These are phyloP conservation scores for Menidia menidia DNA, from an alignment of 2,797 vertebrate species.

Conservation along the genomic window DNA sequence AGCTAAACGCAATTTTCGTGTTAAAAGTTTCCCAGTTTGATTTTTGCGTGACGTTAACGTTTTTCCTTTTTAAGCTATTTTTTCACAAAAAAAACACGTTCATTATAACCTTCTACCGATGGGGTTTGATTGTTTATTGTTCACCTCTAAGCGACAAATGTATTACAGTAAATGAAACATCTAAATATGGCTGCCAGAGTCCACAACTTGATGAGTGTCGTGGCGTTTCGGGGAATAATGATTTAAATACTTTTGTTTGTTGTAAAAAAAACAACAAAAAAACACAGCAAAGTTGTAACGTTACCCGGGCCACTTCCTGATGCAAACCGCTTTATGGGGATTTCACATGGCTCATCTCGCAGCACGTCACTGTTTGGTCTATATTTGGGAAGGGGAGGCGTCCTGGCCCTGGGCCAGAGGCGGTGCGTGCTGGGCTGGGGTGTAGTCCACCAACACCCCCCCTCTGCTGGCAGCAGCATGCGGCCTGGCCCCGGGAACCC, in stretches of 20 bases:
- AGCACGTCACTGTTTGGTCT: conserved; percentile 79
- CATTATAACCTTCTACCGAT: too few species aligned
- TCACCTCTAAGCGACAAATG: too few species aligned
- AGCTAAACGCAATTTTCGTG: neutral
- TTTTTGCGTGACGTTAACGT: neutral
- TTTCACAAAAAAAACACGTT: too few species aligned
- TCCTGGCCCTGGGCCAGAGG: conserved; percentile 64
- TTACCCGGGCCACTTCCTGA: conserved; percentile 67
- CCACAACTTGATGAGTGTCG: neutral
- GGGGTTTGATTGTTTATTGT: too few species aligned
- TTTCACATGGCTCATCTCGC: conserved; percentile 80
- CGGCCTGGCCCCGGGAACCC: conserved; percentile 43
- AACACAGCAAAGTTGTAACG: conserved; percentile 38
- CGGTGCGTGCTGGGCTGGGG: conserved; percentile 66
- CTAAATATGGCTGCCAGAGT: too few species aligned
- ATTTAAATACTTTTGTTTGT: neutral
- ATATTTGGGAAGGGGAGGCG: conserved; percentile 84
- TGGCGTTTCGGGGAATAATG: neutral
- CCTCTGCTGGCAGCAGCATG: conserved; percentile 38
- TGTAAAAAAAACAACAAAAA: neutral
- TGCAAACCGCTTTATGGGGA: conserved; percentile 73
- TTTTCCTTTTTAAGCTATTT: too few species aligned
- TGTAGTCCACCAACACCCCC: conserved; percentile 68
- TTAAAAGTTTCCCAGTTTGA: neutral
- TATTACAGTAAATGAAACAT: too few species aligned